A percentile compares a stretch with the other conserved stretches of the same genome.
Evolutionary conservation across 2,888 invertebrate species (phyloP).

Genomic region (Trichacis sp.): DNA sequence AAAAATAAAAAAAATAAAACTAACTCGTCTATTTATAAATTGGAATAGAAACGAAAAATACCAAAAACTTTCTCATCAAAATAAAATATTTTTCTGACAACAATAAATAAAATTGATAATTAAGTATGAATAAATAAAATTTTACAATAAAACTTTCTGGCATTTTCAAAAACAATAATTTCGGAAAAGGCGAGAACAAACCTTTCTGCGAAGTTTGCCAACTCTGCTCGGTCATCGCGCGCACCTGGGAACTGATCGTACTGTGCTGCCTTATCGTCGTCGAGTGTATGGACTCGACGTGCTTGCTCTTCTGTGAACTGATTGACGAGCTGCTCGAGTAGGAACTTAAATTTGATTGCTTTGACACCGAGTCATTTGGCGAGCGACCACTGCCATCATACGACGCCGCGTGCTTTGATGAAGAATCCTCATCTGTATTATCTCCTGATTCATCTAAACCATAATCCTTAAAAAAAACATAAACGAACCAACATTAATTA

Average conservation of each 20-base stretch:
- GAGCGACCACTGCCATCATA: constrained; percentile 61
- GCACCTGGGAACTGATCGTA: constrained; percentile 65
- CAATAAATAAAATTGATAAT: too few relatives aligned
- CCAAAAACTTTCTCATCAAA: too few relatives aligned
- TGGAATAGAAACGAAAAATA: too few relatives aligned
- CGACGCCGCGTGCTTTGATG: constrained; percentile 59
- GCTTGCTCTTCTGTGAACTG: constrained; percentile 63
- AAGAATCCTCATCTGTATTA: constrained; percentile 72
- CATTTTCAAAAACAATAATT: too few relatives aligned
- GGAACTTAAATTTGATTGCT: constrained; percentile 64
- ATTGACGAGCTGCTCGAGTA: constrained; percentile 66
- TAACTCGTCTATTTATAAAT: too few relatives aligned
- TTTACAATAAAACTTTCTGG: too few relatives aligned
- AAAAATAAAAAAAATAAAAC: too few relatives aligned
- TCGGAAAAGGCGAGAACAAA: constrained; percentile 28
- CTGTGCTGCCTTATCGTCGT: constrained; percentile 63
- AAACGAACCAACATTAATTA: too few relatives aligned
- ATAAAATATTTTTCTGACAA: too few relatives aligned
- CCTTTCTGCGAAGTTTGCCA: constrained; percentile 65
- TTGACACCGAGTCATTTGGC: constrained; percentile 69
- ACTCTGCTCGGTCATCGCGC: constrained; percentile 66
- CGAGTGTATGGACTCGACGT: constrained; percentile 60
- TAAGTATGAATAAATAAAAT: too few relatives aligned
- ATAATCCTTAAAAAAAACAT: constrained; percentile 75
- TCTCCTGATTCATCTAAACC: constrained; percentile 82